Percentiles rank a stretch among this genome's conserved stretches.
Evolutionary conservation across 2,113 vertebrate species (phyloP).

Genomic region (Anser cygnoides): DNA sequence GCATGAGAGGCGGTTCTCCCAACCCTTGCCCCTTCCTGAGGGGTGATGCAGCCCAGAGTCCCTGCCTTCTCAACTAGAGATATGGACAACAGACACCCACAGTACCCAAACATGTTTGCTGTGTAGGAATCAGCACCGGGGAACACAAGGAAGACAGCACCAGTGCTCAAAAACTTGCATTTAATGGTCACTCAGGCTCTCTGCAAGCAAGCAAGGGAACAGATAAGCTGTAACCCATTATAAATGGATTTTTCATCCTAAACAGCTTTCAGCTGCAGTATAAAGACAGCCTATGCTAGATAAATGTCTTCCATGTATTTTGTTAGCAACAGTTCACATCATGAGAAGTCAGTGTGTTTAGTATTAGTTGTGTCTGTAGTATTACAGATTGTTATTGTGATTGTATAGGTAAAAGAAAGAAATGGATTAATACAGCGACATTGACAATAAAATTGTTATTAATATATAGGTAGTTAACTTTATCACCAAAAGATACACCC

Average conservation of each 20-base stretch:
- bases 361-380: background rate
- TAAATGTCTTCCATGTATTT: background rate
- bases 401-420: background rate
- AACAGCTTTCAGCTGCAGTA: background rate
- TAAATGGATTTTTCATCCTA: background rate
- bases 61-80: background rate
- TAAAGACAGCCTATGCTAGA: background rate
- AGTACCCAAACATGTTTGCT: rapidly evolving
- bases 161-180: background rate
- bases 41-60: rapidly evolving
- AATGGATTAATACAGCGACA: background rate
- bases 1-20: rapidly evolving
- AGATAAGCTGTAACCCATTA: background rate
- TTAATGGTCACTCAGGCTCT: background rate
- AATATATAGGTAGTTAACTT: background rate
- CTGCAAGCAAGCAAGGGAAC: background rate
- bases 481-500: background rate
- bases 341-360: background rate
- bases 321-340: background rate
- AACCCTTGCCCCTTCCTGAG: background rate
- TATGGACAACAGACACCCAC: background rate
- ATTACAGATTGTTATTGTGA: background rate
- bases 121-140: background rate
- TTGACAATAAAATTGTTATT: background rate
- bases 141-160: background rate